Conservation (phyloP, 2,888 invertebrate species). For the Eristalis tenax region DNA sequence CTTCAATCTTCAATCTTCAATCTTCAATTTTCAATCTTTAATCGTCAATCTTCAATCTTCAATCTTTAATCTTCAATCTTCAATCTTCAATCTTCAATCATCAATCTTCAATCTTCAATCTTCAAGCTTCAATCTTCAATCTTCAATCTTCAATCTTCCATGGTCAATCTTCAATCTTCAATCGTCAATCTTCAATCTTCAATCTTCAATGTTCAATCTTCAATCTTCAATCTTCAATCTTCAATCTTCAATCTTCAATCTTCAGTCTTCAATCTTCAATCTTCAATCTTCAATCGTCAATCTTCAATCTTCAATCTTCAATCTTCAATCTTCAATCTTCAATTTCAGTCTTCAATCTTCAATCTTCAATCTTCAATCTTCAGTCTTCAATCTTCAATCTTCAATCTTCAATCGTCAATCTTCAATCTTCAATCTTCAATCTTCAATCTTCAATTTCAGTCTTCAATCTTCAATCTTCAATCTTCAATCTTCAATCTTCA, state of each 20-base stretch:
- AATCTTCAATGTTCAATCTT: background rate
- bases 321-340: background rate
- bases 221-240: background rate
- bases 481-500: too few species aligned
- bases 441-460: background rate
- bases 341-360: background rate
- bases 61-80: too few species aligned
- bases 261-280: too few species aligned
- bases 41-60: too few species aligned
- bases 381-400: background rate
- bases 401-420: background rate
- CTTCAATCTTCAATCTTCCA: background rate
- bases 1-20: too few species aligned
- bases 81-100: background rate
- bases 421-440: background rate
- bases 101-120: background rate
- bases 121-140: background rate
- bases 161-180: background rate
- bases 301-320: background rate
- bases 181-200: background rate
- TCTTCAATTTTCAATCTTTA: too few species aligned
- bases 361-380: too few species aligned
- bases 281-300: background rate
- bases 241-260: too few species aligned
- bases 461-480: background rate